These are phyloP conservation scores for Teleogryllus occipitalis DNA, from an alignment of 1,140 invertebrate genomes.

Conservation along the genomic window DNA sequence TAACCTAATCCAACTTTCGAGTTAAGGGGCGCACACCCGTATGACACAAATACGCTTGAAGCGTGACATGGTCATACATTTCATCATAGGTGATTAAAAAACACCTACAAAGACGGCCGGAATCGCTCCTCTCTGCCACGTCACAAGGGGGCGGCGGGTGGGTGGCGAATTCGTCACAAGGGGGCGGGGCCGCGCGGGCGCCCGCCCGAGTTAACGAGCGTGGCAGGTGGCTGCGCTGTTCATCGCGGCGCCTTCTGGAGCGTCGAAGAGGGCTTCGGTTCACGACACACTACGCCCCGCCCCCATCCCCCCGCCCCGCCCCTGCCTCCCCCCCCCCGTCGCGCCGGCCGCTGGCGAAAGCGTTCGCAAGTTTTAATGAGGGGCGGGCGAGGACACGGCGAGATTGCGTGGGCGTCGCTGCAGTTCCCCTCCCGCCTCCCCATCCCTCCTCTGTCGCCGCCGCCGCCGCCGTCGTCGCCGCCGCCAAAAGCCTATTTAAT, in stretches of 20 bases:
- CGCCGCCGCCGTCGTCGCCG: neutral
- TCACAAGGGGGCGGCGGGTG: too few species aligned
- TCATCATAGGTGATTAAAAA: too few species aligned
- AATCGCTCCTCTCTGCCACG: too few species aligned
- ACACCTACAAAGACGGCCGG: too few species aligned
- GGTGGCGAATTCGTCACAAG: too few species aligned
- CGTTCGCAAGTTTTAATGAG: constrained; percentile 4
- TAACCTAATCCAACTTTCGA: too few species aligned
- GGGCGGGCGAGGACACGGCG: neutral
- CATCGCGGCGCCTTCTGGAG: neutral
- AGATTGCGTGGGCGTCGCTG: neutral
- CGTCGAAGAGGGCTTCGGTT: neutral
- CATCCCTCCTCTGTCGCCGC: too few species aligned
- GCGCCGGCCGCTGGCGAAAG: neutral
- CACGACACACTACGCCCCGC: neutral
- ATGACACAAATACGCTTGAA: too few species aligned
- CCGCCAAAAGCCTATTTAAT: neutral
- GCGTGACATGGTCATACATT: too few species aligned
- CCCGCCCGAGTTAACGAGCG: neutral
- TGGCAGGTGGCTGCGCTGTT: neutral
- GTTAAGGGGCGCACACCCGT: too few species aligned
- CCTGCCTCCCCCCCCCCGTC: neutral
- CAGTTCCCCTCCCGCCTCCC: too few species aligned
- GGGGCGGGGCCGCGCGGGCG: too few species aligned
- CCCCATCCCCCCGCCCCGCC: neutral